Conservation (phyloP, 2,888 invertebrate genomes). For the Apeira syringaria region DNA sequence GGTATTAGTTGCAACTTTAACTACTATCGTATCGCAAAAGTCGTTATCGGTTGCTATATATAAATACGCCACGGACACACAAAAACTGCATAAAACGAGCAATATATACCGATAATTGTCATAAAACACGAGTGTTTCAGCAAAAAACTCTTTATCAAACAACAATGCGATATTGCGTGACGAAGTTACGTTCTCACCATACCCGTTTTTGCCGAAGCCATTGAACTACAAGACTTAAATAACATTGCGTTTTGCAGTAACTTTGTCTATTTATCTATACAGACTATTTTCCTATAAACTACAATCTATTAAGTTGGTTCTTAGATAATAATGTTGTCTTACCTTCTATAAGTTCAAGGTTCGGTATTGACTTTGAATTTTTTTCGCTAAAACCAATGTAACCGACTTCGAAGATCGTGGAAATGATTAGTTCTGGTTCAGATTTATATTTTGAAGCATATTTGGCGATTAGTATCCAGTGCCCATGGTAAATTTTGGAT, state of each 20-base stretch:
- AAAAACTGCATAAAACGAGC: conserved; percentile 1
- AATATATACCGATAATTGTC: conserved; percentile 18
- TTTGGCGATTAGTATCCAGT: too few relatives aligned
- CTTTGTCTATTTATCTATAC: conserved; percentile 3
- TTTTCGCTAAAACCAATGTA: conserved; percentile 28
- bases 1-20: too few relatives aligned
- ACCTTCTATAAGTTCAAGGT: conserved; percentile 53
- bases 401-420: conserved; percentile 11
- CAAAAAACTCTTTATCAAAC: conserved; percentile 25
- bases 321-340: conserved; percentile 34
- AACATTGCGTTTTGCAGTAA: conserved; percentile 4
- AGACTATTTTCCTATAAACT: conserved; percentile 22
- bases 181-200: conserved; percentile 42
- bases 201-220: conserved; percentile 50
- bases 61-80: background rate
- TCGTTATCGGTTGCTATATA: background rate
- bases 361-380: conserved; percentile 40
- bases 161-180: conserved; percentile 43
- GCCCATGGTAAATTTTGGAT: too few relatives aligned
- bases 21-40: background rate
- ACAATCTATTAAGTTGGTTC: conserved; percentile 3
- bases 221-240: conserved; percentile 34
- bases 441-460: too few relatives aligned
- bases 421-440: background rate
- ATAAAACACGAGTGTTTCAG: conserved; percentile 6